Evolutionary conservation across 2,113 vertebrate genomes (phyloP), one percentile per base, ranked within the genome.

Genomic region (Anolis sagrei): DNA sequence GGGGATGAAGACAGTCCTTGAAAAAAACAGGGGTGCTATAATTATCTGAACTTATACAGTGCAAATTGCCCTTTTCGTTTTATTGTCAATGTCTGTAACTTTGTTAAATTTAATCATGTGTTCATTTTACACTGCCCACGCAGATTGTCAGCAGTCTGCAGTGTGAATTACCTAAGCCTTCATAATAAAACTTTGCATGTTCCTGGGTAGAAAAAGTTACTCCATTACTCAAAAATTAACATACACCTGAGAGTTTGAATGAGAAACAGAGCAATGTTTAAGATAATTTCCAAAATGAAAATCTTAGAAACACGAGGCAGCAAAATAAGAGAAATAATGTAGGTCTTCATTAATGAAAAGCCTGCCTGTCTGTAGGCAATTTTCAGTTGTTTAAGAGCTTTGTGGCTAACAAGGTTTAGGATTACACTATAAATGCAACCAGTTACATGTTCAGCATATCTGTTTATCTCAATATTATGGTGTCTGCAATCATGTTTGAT

Each of bases 91-190:
- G 87, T 89, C 86, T 93, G 75, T 80, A 84, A 89, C 80, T 92
- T 91, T 76, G 87, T 83, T 92, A 90, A 93, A 93, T 76, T 91
- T 93, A 95, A 94, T 93, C 21, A 1, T 86, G 73, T 91, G 88
- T 90, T 94, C 92, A 84, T 91, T 95, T 93, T 91, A 91, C 86
- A 83, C 86, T 44, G 16, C 61, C 62, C 39, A 86, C 87, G 81
- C 49, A 83, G 72, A 90, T 83, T 11, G 83, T 51, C 91, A 91
- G 0, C 87, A 87, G 62, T 11, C 83, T 90, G 76, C 9, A 74
- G 81, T 86, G 81, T 76, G 88, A 94, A 94, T 94, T 94, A 94
- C 90, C 85, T 95, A 92, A 95, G 48, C n/a, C 82, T 83, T 72
- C 76, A 58, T 88, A 83, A 86, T 91, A 89, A 91, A 74, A 90